These are phyloP conservation scores for Girardinichthys multiradiatus DNA, from an alignment of 2,113 vertebrate species.

Conservation along the genomic window DNA sequence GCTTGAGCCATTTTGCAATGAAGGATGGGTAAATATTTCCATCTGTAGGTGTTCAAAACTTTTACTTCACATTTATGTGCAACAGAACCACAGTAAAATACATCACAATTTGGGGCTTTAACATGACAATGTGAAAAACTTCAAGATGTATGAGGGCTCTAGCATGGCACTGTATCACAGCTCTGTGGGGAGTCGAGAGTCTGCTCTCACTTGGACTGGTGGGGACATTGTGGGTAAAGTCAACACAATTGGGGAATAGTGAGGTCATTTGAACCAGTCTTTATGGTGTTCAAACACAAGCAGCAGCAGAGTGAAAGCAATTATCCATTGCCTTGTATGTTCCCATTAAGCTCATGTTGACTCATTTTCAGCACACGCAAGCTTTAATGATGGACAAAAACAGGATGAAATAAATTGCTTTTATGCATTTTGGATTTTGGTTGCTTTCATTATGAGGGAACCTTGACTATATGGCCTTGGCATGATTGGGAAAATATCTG, in stretches of 20 bases:
- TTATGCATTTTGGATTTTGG: background rate
- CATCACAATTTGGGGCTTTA: background rate
- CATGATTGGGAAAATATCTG: background rate
- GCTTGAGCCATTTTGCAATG: background rate
- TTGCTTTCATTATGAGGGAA: background rate
- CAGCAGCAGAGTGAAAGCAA: constrained; percentile 24
- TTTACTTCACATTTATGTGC: too few relatives aligned
- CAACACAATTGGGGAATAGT: constrained; percentile 16
- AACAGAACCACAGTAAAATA: background rate
- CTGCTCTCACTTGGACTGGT: constrained; percentile 36
- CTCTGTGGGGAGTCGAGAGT: constrained; percentile 33
- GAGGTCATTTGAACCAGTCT: constrained; percentile 23
- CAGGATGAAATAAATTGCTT: constrained; percentile 10
- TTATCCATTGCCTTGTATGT: constrained; percentile 6
- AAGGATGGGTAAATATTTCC: background rate
- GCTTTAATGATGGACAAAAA: constrained; percentile 27
- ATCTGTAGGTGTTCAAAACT: background rate
- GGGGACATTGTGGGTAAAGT: constrained; percentile 36
- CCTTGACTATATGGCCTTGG: background rate
- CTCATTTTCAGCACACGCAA: constrained; percentile 13
- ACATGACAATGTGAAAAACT: background rate
- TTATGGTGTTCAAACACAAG: constrained; percentile 27
- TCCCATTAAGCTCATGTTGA: constrained; percentile 24
- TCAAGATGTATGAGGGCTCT: too few relatives aligned
- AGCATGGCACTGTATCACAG: constrained; percentile 26